Conservation (phyloP, 2,797 vertebrate genomes). For the Apogon talboti region DNA sequence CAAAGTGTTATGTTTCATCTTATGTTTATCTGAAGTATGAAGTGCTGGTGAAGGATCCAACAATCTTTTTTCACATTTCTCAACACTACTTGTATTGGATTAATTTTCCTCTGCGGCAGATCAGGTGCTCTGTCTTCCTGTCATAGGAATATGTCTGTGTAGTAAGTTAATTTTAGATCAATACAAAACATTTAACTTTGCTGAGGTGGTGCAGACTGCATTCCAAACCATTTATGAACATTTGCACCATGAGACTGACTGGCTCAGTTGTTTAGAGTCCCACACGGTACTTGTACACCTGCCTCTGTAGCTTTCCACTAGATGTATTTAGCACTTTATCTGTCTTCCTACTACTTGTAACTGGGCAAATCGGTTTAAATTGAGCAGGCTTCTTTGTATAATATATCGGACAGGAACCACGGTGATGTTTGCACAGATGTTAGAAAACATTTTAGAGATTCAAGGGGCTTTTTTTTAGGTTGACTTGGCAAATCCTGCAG, state of each 20-base stretch:
- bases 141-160: conserved; percentile 37
- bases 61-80: neutral
- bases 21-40: neutral
- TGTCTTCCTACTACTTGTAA: too few species aligned
- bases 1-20: neutral
- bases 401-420: neutral
- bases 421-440: too few species aligned
- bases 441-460: neutral
- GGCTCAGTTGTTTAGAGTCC: conserved; percentile 35
- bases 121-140: conserved; percentile 47
- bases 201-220: conserved; percentile 68
- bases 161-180: conserved; percentile 72
- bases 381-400: too few species aligned
- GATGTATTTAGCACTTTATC: too few species aligned
- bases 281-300: conserved; percentile 42
- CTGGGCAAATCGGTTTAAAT: too few species aligned
- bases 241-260: conserved; percentile 61
- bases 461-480: too few species aligned
- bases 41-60: too few species aligned
- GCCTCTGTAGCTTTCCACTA: conserved; percentile 11
- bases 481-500: conserved; percentile 10
- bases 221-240: conserved; percentile 84
- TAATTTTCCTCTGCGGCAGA: conserved; percentile 55
- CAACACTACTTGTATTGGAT: conserved; percentile 44
- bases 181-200: conserved; percentile 67